phyloP scores from a whole-genome alignment of 2,888 invertebrate species.

The Acleris literana region DNA sequence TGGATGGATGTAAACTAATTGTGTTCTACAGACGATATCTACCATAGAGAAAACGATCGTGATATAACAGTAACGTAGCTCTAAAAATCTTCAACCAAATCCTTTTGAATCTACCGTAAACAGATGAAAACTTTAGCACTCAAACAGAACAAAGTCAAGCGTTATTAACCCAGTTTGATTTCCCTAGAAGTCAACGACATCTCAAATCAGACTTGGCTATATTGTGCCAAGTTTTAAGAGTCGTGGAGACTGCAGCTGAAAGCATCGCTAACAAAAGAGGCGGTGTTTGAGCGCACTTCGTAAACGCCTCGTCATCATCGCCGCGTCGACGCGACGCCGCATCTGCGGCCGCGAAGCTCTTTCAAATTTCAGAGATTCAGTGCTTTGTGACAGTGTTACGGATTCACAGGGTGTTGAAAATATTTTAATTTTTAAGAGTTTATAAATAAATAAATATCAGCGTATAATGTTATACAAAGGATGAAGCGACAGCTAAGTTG shows the following conservation, averaged over 20 bases:
- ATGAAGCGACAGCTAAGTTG: no score
- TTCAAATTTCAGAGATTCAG: slow-evolving; percentile 54
- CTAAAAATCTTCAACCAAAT: background rate
- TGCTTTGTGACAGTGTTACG: slow-evolving; percentile 41
- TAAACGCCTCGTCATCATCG: slow-evolving; percentile 49
- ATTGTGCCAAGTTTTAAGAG: slow-evolving; percentile 58
- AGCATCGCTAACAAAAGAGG: slow-evolving; percentile 62
- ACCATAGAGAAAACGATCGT: background rate
- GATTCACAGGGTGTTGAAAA: background rate
- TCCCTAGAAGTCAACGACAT: slow-evolving; percentile 40
- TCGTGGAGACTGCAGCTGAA: slow-evolving; percentile 54
- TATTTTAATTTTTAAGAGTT: background rate
- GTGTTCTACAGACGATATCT: no score
- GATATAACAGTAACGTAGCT: background rate
- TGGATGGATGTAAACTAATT: no score
- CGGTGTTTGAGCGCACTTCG: slow-evolving; percentile 56
- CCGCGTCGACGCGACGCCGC: slow-evolving; percentile 42
- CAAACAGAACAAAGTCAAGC: slow-evolving; percentile 29
- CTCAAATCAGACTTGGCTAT: slow-evolving; percentile 38
- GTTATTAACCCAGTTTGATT: slow-evolving; percentile 36
- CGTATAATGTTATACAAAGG: no score
- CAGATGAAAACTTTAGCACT: slow-evolving; percentile 25
- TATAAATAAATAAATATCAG: no score
- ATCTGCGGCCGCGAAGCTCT: slow-evolving; percentile 52
- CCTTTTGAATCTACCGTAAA: slow-evolving; percentile 4